A percentile compares a stretch with the other conserved stretches of the same genome.
Evolutionary conservation across 1,140 invertebrate genomes (phyloP).

Genomic region (Cheumatopsyche charites): DNA sequence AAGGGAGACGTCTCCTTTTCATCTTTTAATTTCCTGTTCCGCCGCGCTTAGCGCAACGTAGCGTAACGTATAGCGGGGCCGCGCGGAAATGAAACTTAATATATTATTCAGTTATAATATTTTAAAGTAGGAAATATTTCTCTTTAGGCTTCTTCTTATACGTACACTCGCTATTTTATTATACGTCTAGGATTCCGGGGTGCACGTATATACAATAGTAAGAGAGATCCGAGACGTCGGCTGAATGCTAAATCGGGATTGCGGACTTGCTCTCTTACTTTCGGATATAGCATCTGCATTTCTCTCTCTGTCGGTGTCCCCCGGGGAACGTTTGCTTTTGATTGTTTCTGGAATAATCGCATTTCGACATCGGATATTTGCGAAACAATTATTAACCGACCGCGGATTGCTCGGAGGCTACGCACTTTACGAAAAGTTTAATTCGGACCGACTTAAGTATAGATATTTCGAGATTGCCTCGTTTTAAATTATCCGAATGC

Average conservation of each 20-base stretch:
- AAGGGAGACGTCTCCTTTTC: constrained; percentile 39
- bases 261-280: background rate
- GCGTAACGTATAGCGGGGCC: constrained; percentile 41
- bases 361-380: background rate
- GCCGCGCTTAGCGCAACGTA: constrained; percentile 46
- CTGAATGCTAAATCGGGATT: constrained; percentile 34
- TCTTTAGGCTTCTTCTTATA: constrained; percentile 12
- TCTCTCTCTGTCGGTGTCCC: background rate
- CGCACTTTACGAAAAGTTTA: too few relatives aligned
- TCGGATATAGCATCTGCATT: background rate
- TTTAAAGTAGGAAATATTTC: constrained; percentile 45
- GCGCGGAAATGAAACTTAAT: constrained; percentile 45
- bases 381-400: too few relatives aligned
- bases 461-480: too few relatives aligned
- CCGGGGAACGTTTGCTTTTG: background rate
- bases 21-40: constrained; percentile 50
- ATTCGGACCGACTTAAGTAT: too few relatives aligned
- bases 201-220: too few relatives aligned
- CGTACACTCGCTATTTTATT: too few relatives aligned
- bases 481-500: too few relatives aligned
- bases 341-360: constrained; percentile 12
- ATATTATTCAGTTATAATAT: constrained; percentile 47
- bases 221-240: constrained; percentile 10
- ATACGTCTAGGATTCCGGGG: too few relatives aligned
- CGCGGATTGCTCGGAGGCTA: too few relatives aligned